A percentile compares a stretch with the other conserved stretches of the same genome.
Conservation (phyloP, 2,113 vertebrate genomes). For the Corythoichthys intestinalis region DNA sequence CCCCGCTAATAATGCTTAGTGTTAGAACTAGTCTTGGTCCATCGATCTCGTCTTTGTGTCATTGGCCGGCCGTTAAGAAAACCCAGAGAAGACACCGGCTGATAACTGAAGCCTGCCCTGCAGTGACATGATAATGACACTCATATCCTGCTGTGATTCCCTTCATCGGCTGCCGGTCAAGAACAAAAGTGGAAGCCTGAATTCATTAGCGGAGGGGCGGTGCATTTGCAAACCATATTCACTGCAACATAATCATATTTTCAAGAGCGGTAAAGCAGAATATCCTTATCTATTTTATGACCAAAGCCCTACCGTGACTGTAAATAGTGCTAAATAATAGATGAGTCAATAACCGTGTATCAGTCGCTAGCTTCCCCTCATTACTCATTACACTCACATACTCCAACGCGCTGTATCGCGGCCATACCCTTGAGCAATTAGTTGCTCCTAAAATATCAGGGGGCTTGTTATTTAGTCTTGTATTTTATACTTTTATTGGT, state of each 20-base stretch:
- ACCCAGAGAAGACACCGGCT: conserved; percentile 47
- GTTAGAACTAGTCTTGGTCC: conserved; percentile 10
- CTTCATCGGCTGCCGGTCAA: conserved; percentile 60
- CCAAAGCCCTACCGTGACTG: conserved; percentile 25
- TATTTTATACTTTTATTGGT: conserved; percentile 66
- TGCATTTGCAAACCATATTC: conserved; percentile 29
- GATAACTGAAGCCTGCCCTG: conserved; percentile 58
- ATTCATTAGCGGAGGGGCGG: conserved; percentile 58
- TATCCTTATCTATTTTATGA: conserved; percentile 17
- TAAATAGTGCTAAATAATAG: conserved; percentile 59
- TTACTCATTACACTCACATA: conserved; percentile 57
- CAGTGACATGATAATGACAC: conserved; percentile 66
- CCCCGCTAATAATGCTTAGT: neutral
- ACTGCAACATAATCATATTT: conserved; percentile 18
- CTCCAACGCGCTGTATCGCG: conserved; percentile 49
- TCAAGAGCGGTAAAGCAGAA: conserved; percentile 15
- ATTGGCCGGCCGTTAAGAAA: conserved; percentile 61
- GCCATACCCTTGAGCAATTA: conserved; percentile 60
- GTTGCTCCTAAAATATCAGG: conserved; percentile 56
- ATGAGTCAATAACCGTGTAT: conserved; percentile 61
- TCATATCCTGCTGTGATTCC: conserved; percentile 69
- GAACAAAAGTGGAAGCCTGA: conserved; percentile 56
- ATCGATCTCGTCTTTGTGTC: conserved; percentile 55
- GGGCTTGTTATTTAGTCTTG: conserved; percentile 58
- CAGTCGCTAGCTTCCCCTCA: conserved; percentile 50